A percentile compares a stretch with the other conserved stretches of the same genome.
These are phyloP conservation scores for Lithophane ornitopus DNA, from an alignment of 2,888 invertebrate species.

Conservation along the genomic window DNA sequence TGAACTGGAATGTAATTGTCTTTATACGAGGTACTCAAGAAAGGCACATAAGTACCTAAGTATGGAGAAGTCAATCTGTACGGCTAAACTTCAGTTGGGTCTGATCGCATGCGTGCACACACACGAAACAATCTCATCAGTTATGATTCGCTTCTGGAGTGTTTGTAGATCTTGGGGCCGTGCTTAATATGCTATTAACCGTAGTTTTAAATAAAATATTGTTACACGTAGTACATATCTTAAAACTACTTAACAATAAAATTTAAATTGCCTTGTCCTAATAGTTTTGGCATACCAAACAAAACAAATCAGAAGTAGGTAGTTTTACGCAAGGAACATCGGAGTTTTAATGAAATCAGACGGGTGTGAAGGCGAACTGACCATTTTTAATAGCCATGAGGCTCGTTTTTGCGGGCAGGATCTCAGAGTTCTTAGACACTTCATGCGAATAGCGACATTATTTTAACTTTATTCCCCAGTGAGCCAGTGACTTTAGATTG, in stretches of 20 bases:
- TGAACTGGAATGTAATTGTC: background rate
- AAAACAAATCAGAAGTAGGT: background rate
- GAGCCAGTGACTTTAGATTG: constrained; percentile 18
- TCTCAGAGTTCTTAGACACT: background rate
- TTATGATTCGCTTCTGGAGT: background rate
- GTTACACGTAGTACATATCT: background rate
- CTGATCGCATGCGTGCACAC: background rate
- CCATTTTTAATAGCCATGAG: background rate
- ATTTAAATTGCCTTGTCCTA: no score
- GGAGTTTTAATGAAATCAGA: background rate
- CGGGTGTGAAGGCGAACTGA: background rate
- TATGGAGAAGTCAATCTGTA: background rate
- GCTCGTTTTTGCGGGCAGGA: background rate
- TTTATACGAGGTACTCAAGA: background rate
- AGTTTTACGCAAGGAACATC: background rate
- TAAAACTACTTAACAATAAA: background rate
- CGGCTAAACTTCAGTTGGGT: background rate
- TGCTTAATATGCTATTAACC: background rate
- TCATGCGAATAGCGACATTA: background rate
- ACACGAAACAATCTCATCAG: constrained; percentile 1
- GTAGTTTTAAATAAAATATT: background rate
- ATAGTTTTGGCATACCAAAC: background rate
- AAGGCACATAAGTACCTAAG: background rate
- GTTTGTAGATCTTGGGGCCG: background rate
- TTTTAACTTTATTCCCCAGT: constrained; percentile 1